These are phyloP conservation scores for Oreonectes daqikongensis DNA, from an alignment of 2,797 vertebrate genomes.

Conservation along the genomic window DNA sequence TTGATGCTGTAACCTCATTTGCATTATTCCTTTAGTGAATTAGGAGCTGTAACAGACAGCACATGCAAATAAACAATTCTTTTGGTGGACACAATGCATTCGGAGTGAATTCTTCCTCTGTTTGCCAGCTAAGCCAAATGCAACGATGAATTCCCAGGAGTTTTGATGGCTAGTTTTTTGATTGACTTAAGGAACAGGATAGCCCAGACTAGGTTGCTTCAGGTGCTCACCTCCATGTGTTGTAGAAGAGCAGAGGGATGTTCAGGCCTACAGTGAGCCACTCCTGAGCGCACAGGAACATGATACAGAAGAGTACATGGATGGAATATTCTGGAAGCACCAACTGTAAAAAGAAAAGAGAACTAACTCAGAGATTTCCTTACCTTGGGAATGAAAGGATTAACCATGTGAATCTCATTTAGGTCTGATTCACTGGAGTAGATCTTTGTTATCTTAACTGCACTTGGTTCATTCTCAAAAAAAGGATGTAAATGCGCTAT, in stretches of 20 bases:
- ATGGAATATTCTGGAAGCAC: conserved; percentile 97
- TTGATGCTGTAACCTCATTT: neutral
- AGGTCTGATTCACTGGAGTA: neutral
- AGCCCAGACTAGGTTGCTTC: conserved; percentile 1
- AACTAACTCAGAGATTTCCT: conserved; percentile 11
- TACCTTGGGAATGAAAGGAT: neutral
- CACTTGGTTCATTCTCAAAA: neutral
- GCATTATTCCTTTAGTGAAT: conserved; percentile 6
- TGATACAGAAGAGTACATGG: conserved; percentile 96
- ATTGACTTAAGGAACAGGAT: neutral
- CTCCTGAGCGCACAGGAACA: conserved; percentile 97
- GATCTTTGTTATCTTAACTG: neutral
- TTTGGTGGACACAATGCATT: neutral
- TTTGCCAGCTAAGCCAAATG: neutral
- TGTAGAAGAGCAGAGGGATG: conserved; percentile 93
- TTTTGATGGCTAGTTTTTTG: neutral
- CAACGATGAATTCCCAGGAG: neutral
- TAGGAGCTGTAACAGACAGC: neutral
- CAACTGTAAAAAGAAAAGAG: conserved; percentile 76
- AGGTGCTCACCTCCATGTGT: conserved; percentile 92
- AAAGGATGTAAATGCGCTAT: too few relatives aligned
- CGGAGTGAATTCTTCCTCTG: neutral
- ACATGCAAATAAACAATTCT: neutral
- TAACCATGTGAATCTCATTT: neutral
- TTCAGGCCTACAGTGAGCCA: conserved; percentile 97